Evolutionary conservation across 2,888 invertebrate species (phyloP), one percentile per base, ranked within the genome.

Genomic region (Sarcophaga carnaria): DNA sequence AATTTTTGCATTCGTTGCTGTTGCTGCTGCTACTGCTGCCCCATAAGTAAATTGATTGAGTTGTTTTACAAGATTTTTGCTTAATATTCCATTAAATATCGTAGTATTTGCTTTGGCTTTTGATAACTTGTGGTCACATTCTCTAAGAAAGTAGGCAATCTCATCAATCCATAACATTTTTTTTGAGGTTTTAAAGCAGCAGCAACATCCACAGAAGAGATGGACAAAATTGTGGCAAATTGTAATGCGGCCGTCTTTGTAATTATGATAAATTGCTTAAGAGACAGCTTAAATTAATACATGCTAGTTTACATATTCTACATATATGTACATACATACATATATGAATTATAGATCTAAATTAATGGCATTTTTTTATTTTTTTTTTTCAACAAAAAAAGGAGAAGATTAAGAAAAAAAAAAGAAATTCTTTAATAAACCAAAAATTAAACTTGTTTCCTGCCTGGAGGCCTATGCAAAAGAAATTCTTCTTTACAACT

Each of bases 41-140:
- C 37, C 37, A 10, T 37, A 78, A 75, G 37, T 20, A 78, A 75
- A 77, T 78, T 84, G 81, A 87, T 87, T 87, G 79, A 87, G 87
- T 84, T 79, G 87, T 84, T 81, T 79, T 78, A 87, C 87, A 83
- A 78, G 80, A 86, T 86, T 83, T 86, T 83, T 77, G 25, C 37
- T 60, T 75, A 80, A 60, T 37, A 62, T 66, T 84, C 80, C 45
- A 84, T 76, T 84, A 84, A 69, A 80, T 80, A 27, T 37, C 37
- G 27, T 27, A 27, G 37, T 37, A 12, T 63, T 75, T 66, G n/a
- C 12, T 47, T 70, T 62, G 60, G n/a, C 6, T 82, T 66, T 62
- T 20, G 12, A 66, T 76, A 11, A 25, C 45, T 59, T 63, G 47
- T 20, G 78, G 63, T 82, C 64, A 75, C 17, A 74, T 76, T 82